Evolutionary conservation across 2,888 invertebrate genomes (phyloP), one percentile per base, ranked within the genome.

Genomic region (Synanthedon formicaeformis): DNA sequence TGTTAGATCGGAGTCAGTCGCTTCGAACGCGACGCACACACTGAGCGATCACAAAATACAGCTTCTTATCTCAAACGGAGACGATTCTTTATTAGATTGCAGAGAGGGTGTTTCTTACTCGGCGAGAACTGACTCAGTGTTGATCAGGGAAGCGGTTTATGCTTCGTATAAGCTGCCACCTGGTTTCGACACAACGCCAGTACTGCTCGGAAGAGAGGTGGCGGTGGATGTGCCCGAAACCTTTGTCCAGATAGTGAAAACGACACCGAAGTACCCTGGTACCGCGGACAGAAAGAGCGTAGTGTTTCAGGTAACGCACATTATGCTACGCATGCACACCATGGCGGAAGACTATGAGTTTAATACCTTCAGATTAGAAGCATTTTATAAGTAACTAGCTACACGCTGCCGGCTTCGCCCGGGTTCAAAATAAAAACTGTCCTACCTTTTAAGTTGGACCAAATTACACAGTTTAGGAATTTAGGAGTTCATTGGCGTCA

Each of bases 191-290:
- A 76, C 90, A 59, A 86, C 89, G 16, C 87, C 87, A 56, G 86
- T 86, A 55, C 72, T 87, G 53, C 73, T 86, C 34, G 86, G 86
- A 13, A 65, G 92, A 57, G 92, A 92, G 75, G 88, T 92, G 89
- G 94, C 96, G 3, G 95, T 96, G 55, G 96, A 96, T 79, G 96
- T 96, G 59, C 96, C 96, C 4, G 95, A 95, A 58, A 92, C 92
- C 68, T 96, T 96, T 84, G 92, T 95, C 60, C 95, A 94, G 70
- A 90, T 93, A 60, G 92, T 93, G 75, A 96, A 96, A 88, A 89
- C 90, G 2, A 89, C 92, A 49, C 91, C 92, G 48, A 91, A 91
- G 66, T 92, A 91, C 71, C 92, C 92, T 50, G 87, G 90, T 63
- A 89, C 89, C 62, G 68, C 75, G 79, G 88, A 88, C 79, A 88